Percentiles rank a stretch among this genome's conserved stretches.
phyloP scores from a whole-genome alignment of 2,113 vertebrate genomes.

The Cichladusa arquata region DNA sequence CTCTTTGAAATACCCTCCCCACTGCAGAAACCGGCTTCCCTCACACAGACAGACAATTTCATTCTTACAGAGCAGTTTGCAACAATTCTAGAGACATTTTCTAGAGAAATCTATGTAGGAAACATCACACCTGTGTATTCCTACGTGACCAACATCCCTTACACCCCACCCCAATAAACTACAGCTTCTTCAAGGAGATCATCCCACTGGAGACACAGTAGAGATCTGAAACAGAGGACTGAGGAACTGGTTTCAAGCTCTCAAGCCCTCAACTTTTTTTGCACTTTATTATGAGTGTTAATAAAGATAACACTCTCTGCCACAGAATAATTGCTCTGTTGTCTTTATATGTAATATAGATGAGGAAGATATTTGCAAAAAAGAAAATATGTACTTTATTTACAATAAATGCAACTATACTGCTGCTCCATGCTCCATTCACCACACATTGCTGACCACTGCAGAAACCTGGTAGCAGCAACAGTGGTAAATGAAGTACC shows the following conservation, averaged over 20 bases:
- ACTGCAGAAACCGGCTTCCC: neutral
- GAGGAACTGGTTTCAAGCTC: neutral
- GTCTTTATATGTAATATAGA: neutral
- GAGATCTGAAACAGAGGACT: neutral
- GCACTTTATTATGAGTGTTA: neutral
- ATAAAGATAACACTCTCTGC: neutral
- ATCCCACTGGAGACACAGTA: neutral
- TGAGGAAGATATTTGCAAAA: neutral
- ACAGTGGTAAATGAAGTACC: neutral
- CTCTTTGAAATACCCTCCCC: neutral
- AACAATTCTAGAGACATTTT: neutral
- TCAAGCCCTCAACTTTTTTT: neutral
- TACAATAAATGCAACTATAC: neutral
- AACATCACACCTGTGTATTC: neutral
- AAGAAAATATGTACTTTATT: neutral
- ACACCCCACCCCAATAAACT: neutral
- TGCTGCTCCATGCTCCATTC: neutral
- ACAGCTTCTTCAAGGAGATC: neutral
- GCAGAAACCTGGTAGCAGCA: neutral
- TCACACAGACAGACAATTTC: neutral
- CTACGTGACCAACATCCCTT: neutral
- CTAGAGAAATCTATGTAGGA: neutral
- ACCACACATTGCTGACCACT: neutral
- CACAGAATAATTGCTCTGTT: neutral
- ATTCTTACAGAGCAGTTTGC: neutral